phyloP scores from a whole-genome alignment of 2,888 invertebrate genomes.

The Hirtodrosophila duncani region DNA sequence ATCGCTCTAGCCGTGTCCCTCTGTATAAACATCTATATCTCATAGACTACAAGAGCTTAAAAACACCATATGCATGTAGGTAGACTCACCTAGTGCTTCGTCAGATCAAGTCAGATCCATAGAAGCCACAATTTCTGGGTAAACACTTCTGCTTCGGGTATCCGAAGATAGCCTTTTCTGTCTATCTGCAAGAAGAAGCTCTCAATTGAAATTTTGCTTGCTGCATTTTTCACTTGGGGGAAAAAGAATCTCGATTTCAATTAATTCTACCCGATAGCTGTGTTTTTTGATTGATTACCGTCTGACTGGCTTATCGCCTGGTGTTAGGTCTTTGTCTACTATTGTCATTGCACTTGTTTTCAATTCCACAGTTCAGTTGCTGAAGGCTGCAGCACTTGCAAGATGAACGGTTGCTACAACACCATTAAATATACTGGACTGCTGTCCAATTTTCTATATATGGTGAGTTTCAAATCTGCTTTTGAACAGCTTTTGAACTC shows the following conservation, averaged over 20 bases:
- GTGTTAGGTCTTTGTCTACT: constrained; percentile 3
- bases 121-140: no score
- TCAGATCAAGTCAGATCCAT: no score
- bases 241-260: no score
- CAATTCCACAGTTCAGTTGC: constrained; percentile 31
- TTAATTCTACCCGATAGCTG: constrained; percentile 1
- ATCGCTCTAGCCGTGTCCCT: no score
- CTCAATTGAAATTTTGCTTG: no score
- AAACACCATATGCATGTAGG: no score
- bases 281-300: background rate
- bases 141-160: no score
- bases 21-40: no score
- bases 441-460: constrained; percentile 62
- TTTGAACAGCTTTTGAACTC: background rate
- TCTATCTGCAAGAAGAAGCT: no score
- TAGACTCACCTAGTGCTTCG: no score
- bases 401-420: constrained; percentile 65
- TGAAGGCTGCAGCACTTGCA: constrained; percentile 34
- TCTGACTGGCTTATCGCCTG: constrained; percentile 39
- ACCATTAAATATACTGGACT: constrained; percentile 67
- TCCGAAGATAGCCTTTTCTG: no score
- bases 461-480: constrained; percentile 47
- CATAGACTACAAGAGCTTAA: no score
- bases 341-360: constrained; percentile 37
- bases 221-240: constrained; percentile 15